Percentiles rank a stretch among this genome's conserved stretches.
phyloP scores from a whole-genome alignment of 2,113 vertebrate genomes.

The Noturus placidus region DNA sequence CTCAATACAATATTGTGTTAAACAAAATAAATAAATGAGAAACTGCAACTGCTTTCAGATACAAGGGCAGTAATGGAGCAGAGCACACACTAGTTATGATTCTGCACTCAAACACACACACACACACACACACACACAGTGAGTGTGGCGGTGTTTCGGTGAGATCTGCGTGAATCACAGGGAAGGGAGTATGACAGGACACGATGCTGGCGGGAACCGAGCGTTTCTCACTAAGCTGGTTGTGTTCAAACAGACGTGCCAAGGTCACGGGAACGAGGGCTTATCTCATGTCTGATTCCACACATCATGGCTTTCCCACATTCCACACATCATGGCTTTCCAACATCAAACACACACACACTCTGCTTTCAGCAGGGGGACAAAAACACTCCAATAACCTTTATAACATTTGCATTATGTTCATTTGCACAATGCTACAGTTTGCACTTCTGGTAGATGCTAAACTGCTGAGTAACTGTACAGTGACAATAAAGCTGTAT shows the following conservation, averaged over 20 bases:
- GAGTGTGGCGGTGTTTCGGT: not conserved
- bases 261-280: conserved; percentile 47
- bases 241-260: conserved; percentile 33
- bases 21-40: too few species aligned
- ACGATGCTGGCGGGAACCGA: conserved; percentile 19
- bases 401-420: not conserved
- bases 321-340: conserved; percentile 24
- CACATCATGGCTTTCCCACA: conserved; percentile 40
- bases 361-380: not conserved
- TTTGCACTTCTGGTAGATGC: too few species aligned
- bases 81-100: too few species aligned
- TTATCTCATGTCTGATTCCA: conserved; percentile 45
- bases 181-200: conserved; percentile 18
- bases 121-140: conserved; percentile 3
- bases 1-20: too few species aligned
- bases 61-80: too few species aligned
- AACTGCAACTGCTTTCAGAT: too few species aligned
- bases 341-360: conserved; percentile 18
- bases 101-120: not conserved
- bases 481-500: too few species aligned
- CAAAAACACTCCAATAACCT: not conserved
- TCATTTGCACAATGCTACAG: too few species aligned
- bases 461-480: too few species aligned
- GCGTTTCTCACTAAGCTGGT: conserved; percentile 21
- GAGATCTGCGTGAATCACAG: not conserved